phyloP scores from a whole-genome alignment of 2,797 vertebrate genomes.

The Taenioides sp. region DNA sequence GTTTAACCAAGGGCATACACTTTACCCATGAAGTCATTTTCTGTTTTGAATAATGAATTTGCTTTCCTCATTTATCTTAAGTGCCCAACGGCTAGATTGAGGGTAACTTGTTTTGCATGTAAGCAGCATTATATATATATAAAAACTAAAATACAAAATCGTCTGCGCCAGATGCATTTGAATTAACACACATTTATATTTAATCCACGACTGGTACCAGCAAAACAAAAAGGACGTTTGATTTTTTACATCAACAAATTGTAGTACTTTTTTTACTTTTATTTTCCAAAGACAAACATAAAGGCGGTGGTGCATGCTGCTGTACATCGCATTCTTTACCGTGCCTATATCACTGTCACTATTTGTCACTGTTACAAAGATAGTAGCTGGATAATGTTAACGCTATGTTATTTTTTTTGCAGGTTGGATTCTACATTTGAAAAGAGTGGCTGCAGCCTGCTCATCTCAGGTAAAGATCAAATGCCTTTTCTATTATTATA shows the following conservation, averaged over 20 bases:
- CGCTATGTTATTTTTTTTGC: conserved; percentile 12
- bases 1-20: conserved; percentile 3
- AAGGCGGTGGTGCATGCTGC: too few species aligned
- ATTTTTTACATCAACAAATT: background rate
- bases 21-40: background rate
- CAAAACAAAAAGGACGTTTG: too few species aligned
- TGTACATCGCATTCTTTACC: too few species aligned
- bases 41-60: conserved; percentile 7
- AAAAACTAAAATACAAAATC: background rate
- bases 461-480: conserved; percentile 27
- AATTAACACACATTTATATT: background rate
- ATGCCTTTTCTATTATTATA: background rate
- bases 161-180: background rate
- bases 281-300: too few species aligned
- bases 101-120: background rate
- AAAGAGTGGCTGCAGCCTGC: conserved; percentile 22
- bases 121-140: background rate
- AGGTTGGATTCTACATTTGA: conserved; percentile 47
- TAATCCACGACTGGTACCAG: background rate
- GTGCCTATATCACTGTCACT: too few species aligned
- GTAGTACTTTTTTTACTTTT: background rate
- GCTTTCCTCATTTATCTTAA: background rate
- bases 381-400: background rate
- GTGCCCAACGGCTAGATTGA: background rate
- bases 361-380: too few species aligned